phyloP scores from a whole-genome alignment of 53 echinoderm and acorn worm species.

The Echinometra lucunter region DNA sequence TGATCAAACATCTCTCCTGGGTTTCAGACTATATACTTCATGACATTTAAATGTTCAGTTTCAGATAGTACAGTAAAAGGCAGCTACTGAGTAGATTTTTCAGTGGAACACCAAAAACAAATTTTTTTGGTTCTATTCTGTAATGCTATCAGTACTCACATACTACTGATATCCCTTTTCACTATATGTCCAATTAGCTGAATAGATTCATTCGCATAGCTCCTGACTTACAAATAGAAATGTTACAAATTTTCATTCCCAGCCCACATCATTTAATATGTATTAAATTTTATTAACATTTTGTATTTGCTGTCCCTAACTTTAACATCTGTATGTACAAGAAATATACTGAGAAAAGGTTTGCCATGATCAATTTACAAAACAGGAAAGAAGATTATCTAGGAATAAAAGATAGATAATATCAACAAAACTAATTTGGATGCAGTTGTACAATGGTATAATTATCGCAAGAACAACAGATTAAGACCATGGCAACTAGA shows the following conservation, averaged over 20 bases:
- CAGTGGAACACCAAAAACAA: neutral
- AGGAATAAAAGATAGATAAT: neutral
- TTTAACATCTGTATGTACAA: neutral
- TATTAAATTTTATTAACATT: neutral
- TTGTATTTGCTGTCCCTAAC: neutral
- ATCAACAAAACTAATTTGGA: neutral
- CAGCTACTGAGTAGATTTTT: neutral
- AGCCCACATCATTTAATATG: neutral
- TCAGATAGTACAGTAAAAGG: neutral
- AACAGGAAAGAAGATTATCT: neutral
- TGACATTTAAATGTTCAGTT: neutral
- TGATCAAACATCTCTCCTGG: neutral
- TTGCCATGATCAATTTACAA: neutral
- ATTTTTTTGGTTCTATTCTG: neutral
- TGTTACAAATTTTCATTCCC: neutral
- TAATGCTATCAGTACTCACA: neutral
- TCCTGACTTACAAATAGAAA: neutral
- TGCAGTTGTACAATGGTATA: neutral
- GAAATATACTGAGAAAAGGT: neutral
- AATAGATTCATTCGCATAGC: too few species aligned
- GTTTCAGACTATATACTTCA: neutral
- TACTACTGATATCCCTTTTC: neutral
- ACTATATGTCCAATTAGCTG: neutral
- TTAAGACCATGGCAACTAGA: neutral
- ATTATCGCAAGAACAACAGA: slow-evolving; percentile 28